Evolutionary conservation across 2,888 invertebrate genomes (phyloP).

Genomic region (Himalopsyche japonica): DNA sequence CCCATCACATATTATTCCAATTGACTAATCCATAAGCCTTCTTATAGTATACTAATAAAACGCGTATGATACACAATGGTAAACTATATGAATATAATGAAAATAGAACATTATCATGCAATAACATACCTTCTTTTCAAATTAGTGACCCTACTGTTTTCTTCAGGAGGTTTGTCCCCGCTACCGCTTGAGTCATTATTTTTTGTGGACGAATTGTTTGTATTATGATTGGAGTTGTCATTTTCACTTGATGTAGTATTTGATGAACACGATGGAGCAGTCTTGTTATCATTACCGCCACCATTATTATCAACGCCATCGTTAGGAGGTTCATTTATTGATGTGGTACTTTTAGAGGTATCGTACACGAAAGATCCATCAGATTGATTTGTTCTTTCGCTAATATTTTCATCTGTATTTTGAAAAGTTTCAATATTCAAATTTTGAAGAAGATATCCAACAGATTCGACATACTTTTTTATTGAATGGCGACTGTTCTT

Average conservation of each 20-base stretch:
- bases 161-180: constrained; percentile 60
- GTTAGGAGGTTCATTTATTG: background rate
- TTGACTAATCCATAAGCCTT: background rate
- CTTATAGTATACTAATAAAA: too few species aligned
- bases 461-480: constrained; percentile 54
- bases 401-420: background rate
- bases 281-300: background rate
- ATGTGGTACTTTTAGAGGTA: background rate
- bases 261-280: background rate
- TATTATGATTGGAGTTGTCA: background rate
- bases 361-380: background rate
- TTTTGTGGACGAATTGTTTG: background rate
- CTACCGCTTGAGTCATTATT: constrained; percentile 42
- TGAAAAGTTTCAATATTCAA: constrained; percentile 52
- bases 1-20: too few species aligned
- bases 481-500: background rate
- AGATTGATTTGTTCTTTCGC: background rate
- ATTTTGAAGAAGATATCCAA: constrained; percentile 62
- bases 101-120: too few species aligned
- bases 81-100: too few species aligned
- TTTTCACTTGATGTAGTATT: background rate
- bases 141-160: constrained; percentile 50
- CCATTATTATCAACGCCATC: constrained; percentile 21
- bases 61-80: too few species aligned
- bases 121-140: constrained; percentile 58